Base-by-base conservation (phyloP, 1,140 invertebrate genomes). In the Zophobas atratus region DNA sequence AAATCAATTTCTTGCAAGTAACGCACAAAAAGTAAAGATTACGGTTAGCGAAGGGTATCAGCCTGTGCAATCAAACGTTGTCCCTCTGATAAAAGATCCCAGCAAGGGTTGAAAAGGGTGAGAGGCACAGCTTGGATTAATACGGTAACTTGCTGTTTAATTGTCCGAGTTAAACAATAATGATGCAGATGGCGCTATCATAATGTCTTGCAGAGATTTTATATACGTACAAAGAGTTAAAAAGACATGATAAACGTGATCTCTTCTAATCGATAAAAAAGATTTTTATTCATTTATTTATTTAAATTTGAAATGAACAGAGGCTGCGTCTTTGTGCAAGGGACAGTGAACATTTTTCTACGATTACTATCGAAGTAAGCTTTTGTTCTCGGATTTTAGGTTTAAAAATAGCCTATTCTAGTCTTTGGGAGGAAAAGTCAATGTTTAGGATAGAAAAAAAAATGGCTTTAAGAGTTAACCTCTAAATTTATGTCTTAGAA, bases 141-240 rank as follows among this genome's bases (percentile, higher is more conserved):
- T 51, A n/a, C 49, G 49, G 49, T 51, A 51, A 51, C 4, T 51
- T 4, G 49, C 49, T 46, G 49, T 51, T 51, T 51, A 51, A 51
- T 51, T 51, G 49, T 51, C 49, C 49, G 49, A 51, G 49, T 51
- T 51, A 51, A 51, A 51, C 49, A 20, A 51, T 20, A 20, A 20
- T 51, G 49, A 51, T 51, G 49, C 49, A 51, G 49, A 4, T 20
- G 49, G n/a, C n/a, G 49, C 49, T 20, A 20, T 46, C 3, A 46
- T 46, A 46, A 20, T 20, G 49, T 20, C 49, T 51, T 51, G 49
- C 49, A 51, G 49, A n/a, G 4, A 5, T 20, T n/a, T 51, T 51
- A 51, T 20, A 5, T 51, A 51, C 49, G 2, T 51, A 51, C 6
- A 20, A 51, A 51, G 49, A 2, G 20, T 51, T 51, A 51, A 51